These are phyloP conservation scores for Cotesia glomerata DNA, from an alignment of 1,140 invertebrate species.

Conservation along the genomic window DNA sequence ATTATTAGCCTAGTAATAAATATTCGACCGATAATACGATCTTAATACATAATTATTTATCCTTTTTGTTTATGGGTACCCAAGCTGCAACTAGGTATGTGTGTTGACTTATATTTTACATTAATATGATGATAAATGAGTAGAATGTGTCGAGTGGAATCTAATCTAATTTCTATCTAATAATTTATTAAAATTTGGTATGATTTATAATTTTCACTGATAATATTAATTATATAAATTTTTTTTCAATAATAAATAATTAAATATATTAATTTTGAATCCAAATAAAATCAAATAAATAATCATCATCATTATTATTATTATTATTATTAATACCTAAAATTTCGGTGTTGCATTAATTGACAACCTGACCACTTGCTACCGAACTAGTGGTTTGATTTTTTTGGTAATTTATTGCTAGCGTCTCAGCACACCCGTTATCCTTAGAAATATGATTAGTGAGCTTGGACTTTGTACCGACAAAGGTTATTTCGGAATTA, in stretches of 20 bases:
- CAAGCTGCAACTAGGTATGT: no score
- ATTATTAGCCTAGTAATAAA: conserved; percentile 58
- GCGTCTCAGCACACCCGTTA: conserved; percentile 41
- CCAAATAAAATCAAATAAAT: not conserved
- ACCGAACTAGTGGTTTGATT: conserved; percentile 5
- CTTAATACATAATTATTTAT: conserved; percentile 28
- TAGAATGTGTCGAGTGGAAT: no score
- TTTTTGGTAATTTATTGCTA: conserved; percentile 43
- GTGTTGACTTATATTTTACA: no score
- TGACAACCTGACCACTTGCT: not conserved
- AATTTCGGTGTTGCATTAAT: conserved; percentile 5
- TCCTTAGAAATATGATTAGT: conserved; percentile 36
- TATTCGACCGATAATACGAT: conserved; percentile 49
- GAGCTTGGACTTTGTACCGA: conserved; percentile 45
- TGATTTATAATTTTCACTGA: no score
- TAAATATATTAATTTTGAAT: conserved; percentile 5
- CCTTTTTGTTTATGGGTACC: no score
- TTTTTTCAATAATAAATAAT: conserved; percentile 26
- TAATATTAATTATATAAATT: not conserved
- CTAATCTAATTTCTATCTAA: no score
- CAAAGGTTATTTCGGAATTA: conserved; percentile 31
- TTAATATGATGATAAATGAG: no score
- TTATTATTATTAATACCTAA: not conserved
- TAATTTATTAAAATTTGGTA: no score
- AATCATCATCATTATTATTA: not conserved